Evolutionary conservation across 1,140 invertebrate species (phyloP).

Genomic region (Nylanderia fulva): DNA sequence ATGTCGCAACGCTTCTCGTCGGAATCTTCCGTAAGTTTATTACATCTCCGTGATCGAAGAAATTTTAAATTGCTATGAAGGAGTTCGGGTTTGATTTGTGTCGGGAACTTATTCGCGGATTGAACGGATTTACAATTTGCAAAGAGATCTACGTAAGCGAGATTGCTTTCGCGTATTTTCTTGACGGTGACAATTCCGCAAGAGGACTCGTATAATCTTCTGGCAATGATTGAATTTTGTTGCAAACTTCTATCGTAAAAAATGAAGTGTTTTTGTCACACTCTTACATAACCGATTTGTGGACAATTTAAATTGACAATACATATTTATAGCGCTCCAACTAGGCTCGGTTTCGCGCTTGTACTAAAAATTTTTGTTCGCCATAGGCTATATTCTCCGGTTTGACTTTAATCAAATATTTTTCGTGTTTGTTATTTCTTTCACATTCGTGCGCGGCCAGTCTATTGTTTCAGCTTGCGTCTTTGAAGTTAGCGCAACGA

Average conservation of each 20-base stretch:
- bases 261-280: neutral
- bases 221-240: slow-evolving; percentile 20
- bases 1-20: neutral
- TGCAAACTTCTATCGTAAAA: neutral
- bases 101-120: slow-evolving; percentile 37
- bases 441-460: neutral
- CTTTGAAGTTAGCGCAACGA: slow-evolving; percentile 3
- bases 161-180: slow-evolving; percentile 45
- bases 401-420: slow-evolving; percentile 24
- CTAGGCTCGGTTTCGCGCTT: neutral
- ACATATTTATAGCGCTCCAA: neutral
- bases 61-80: slow-evolving; percentile 28
- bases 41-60: slow-evolving; percentile 8
- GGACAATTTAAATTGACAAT: neutral
- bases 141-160: slow-evolving; percentile 31
- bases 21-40: slow-evolving; percentile 29
- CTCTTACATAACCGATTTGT: slow-evolving; percentile 29
- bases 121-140: slow-evolving; percentile 44
- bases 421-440: neutral
- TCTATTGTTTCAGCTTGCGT: slow-evolving; percentile 35
- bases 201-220: slow-evolving; percentile 7
- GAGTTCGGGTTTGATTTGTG: slow-evolving; percentile 20
- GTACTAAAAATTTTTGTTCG: slow-evolving; percentile 4
- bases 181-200: neutral
- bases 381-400: neutral